Percentiles rank a stretch among this genome's conserved stretches.
phyloP scores from a whole-genome alignment of 2,113 vertebrate genomes.

The Clarias magur region DNA sequence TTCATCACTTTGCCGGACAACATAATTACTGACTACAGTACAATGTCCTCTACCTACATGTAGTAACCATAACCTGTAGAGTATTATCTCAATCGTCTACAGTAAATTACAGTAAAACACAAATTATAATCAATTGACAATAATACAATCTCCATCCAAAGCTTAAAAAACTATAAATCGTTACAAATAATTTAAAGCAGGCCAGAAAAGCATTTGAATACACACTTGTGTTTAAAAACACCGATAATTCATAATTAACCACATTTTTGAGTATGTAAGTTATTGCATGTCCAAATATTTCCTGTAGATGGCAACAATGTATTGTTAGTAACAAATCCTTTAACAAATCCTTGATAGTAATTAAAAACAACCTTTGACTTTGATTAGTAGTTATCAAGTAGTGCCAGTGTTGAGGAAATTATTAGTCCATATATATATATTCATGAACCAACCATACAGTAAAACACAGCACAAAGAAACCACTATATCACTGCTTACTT shows the following conservation, averaged over 20 bases:
- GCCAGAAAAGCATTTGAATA: background rate
- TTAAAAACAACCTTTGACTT: background rate
- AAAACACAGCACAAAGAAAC: background rate
- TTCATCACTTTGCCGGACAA: background rate
- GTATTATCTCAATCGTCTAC: background rate
- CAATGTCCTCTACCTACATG: background rate
- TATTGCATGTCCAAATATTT: background rate
- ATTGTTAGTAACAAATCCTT: background rate
- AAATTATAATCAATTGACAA: background rate
- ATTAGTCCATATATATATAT: background rate
- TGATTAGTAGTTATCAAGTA: background rate
- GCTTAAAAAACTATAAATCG: background rate
- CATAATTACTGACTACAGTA: background rate
- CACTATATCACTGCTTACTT: background rate
- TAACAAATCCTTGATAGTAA: background rate
- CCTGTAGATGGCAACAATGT: conserved; percentile 3
- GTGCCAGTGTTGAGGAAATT: background rate
- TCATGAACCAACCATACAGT: background rate
- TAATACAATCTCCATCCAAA: background rate
- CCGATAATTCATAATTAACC: background rate
- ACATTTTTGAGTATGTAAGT: background rate
- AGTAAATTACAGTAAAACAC: too few relatives aligned
- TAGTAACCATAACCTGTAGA: background rate
- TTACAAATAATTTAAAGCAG: background rate
- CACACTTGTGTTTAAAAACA: background rate